A percentile compares a stretch with the other conserved stretches of the same genome.
phyloP scores from a whole-genome alignment of 2,113 vertebrate genomes.

The Rhombomys opimus region DNA sequence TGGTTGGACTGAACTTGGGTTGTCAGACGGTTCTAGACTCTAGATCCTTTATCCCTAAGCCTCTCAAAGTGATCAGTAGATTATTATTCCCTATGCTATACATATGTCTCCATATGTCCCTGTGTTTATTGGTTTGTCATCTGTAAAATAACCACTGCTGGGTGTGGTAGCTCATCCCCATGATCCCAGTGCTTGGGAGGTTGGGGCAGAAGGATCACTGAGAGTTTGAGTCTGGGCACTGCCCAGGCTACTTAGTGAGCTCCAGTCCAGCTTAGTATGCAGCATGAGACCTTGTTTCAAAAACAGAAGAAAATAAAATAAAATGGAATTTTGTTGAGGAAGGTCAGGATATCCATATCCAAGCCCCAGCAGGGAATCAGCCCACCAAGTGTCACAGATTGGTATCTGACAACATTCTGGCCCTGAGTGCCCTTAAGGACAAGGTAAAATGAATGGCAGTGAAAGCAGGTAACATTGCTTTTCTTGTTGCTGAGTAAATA shows the following conservation, averaged over 20 bases:
- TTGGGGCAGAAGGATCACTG: background rate
- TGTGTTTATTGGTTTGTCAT: conserved; percentile 41
- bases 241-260: background rate
- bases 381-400: conserved; percentile 18
- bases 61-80: background rate
- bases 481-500: background rate
- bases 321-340: conserved; percentile 42
- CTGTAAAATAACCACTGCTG: background rate
- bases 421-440: conserved; percentile 36
- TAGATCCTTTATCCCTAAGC: conserved; percentile 27
- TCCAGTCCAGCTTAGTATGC: background rate
- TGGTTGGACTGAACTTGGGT: conserved; percentile 25
- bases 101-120: background rate
- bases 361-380: background rate
- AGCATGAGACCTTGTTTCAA: background rate
- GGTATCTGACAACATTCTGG: background rate
- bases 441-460: conserved; percentile 5
- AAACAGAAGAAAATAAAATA: background rate
- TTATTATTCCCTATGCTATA: background rate
- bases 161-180: background rate
- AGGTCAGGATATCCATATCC: background rate
- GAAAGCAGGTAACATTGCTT: background rate
- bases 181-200: background rate
- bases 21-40: background rate
- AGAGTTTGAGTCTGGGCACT: background rate